Base-by-base conservation (phyloP, 2,888 invertebrate genomes). In the Carterocephalus palaemon region DNA sequence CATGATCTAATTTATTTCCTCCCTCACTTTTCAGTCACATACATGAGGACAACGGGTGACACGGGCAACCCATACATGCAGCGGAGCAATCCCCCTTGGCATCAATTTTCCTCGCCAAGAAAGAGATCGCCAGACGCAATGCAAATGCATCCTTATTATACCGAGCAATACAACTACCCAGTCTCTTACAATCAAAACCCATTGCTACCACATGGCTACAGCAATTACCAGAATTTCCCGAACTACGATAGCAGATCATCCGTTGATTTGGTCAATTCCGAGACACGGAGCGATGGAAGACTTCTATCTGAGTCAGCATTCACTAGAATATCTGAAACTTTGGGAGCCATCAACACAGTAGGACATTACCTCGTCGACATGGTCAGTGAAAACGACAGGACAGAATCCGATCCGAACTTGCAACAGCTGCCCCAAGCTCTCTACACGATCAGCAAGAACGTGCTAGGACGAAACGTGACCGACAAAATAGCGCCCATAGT, bases 321-420 rank as follows among this genome's bases (percentile, higher is more conserved):
- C 51, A 84, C 88, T 42, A 88, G 82, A 55, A 90, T 91, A 60
- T 90, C 91, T 0, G 91, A 91, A 68, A 91, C 90, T 1, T 65
- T 90, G 20, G 95, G 95, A 19, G 95, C 95, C 2, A 88, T 96
- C 8, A 95, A 95, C 56, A 95, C 95, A 1, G 93, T 96, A 0
- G 95, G 95, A 0, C 91, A 92, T 66, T 94, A 94, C 67, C 88
- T 96, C 53, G 94, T 96, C 0, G 95, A 95, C 61, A 93, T 94
- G 89, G 95, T 88, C 1, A 87, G 77, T 37, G 86, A 86, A 19
- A 76, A 82, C 43, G 83, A 88, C 39, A 76, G 81, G 46, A 77
- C 81, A 47, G 80, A 79, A 54, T 67, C 79, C 2, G 79, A 84
- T 46, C 76, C 83, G 0, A 83, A 81, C 39, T 51, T 85, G 7